Percentiles rank a stretch among this genome's conserved stretches.
Evolutionary conservation across 2,888 invertebrate genomes (phyloP).

Genomic region (Drosophila neotestacea): DNA sequence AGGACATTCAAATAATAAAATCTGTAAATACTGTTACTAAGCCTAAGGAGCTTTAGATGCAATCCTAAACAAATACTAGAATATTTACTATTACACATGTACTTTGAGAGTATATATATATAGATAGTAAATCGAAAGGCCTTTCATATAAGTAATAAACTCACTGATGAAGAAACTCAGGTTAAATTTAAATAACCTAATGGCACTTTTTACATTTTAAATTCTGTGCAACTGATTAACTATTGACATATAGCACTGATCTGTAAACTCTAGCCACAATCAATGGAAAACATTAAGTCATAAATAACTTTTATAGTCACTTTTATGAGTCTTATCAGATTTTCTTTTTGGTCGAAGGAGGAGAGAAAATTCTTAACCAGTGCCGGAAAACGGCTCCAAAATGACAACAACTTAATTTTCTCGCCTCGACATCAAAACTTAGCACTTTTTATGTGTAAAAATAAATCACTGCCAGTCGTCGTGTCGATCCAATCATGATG

Average conservation of each 20-base stretch:
- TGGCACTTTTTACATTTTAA: background rate
- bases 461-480: slow-evolving; percentile 70
- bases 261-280: slow-evolving; percentile 61
- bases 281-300: slow-evolving; percentile 54
- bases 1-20: background rate
- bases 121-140: background rate
- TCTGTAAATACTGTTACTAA: background rate
- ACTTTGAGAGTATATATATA: background rate
- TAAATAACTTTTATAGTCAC: slow-evolving; percentile 72
- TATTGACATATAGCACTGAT: slow-evolving; percentile 59
- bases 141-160: background rate
- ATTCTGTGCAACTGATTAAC: slow-evolving; percentile 49
- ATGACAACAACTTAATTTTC: slow-evolving; percentile 76
- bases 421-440: slow-evolving; percentile 70
- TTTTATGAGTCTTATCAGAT: slow-evolving; percentile 70
- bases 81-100: background rate
- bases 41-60: background rate
- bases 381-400: slow-evolving; percentile 14
- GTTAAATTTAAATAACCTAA: slow-evolving; percentile 1
- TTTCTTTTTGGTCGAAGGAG: background rate
- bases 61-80: background rate
- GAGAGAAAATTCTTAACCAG: slow-evolving; percentile 19
- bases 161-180: slow-evolving; percentile 17
- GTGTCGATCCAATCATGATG: slow-evolving; percentile 64
- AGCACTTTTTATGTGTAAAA: slow-evolving; percentile 60